Conservation (phyloP, 2,113 vertebrate genomes). For the Gavialis gangeticus region DNA sequence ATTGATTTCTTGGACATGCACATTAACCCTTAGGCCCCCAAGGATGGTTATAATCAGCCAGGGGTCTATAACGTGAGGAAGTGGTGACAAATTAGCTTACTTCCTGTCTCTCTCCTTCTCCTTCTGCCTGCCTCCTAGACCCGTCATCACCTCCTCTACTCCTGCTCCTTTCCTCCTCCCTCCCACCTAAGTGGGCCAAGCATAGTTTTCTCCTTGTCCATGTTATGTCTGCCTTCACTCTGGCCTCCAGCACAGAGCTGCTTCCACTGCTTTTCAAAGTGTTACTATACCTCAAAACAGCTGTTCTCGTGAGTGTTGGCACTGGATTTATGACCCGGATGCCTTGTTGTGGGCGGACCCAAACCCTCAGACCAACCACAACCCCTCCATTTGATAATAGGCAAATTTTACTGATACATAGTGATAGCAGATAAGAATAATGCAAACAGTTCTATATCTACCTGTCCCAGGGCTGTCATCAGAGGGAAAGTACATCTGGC, state of each 20-base stretch:
- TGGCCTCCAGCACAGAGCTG: background rate
- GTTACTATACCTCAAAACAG: background rate
- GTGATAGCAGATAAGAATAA: too few relatives aligned
- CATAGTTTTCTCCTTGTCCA: background rate
- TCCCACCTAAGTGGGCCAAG: background rate
- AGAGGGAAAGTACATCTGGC: too few relatives aligned
- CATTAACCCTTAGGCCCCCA: background rate
- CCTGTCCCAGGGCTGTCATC: too few relatives aligned
- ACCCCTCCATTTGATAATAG: too few relatives aligned
- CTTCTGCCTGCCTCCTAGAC: background rate
- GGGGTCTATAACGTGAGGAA: background rate
- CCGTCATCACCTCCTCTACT: background rate
- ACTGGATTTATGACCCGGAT: too few relatives aligned
- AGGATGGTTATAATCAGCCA: background rate
- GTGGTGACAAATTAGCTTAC: background rate
- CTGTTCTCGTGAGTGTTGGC: background rate
- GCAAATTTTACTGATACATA: too few relatives aligned
- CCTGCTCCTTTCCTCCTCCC: background rate
- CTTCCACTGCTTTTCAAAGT: background rate
- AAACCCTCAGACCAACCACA: too few relatives aligned
- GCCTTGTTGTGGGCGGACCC: too few relatives aligned
- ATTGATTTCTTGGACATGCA: constrained; percentile 31
- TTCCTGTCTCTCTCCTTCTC: background rate
- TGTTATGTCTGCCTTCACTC: background rate
- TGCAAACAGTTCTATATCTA: too few relatives aligned